Evolutionary conservation across 2,888 invertebrate genomes (phyloP).

Genomic region (Neria commutata): DNA sequence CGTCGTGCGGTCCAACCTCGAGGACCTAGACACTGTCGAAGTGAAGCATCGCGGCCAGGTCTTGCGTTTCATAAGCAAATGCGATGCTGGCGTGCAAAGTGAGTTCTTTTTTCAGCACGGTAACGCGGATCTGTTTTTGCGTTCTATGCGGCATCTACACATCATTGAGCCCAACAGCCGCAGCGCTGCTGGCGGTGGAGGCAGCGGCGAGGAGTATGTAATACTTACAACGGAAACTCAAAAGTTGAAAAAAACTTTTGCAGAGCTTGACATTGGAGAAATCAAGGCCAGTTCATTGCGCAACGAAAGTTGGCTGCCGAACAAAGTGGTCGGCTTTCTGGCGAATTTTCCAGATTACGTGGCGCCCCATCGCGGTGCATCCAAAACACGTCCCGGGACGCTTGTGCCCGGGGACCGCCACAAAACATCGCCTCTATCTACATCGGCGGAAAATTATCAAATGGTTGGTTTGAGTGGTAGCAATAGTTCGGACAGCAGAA

Average conservation of each 20-base stretch:
- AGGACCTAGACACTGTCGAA: slow-evolving; percentile 71
- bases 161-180: slow-evolving; percentile 67
- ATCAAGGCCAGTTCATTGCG: slow-evolving; percentile 53
- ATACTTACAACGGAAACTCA: slow-evolving; percentile 74
- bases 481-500: slow-evolving; percentile 44
- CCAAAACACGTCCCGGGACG: slow-evolving; percentile 38
- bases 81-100: slow-evolving; percentile 65
- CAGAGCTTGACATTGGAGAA: slow-evolving; percentile 76
- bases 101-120: slow-evolving; percentile 88
- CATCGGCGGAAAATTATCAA: slow-evolving; percentile 53
- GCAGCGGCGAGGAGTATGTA: slow-evolving; percentile 70
- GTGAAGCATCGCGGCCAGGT: slow-evolving; percentile 66
- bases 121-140: slow-evolving; percentile 73
- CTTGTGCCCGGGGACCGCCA: slow-evolving; percentile 35
- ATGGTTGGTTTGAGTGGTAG: slow-evolving; percentile 44
- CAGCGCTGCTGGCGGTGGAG: too few species aligned
- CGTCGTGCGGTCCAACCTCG: slow-evolving; percentile 66
- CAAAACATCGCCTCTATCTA: slow-evolving; percentile 35
- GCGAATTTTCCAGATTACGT: slow-evolving; percentile 58
- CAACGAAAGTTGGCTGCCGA: slow-evolving; percentile 58
- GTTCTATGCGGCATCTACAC: slow-evolving; percentile 53
- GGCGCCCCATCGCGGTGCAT: slow-evolving; percentile 46
- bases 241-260: slow-evolving; percentile 83
- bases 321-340: slow-evolving; percentile 55
- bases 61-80: slow-evolving; percentile 71